Percentiles rank a stretch among this genome's conserved stretches.
Conservation (phyloP, 2,888 invertebrate species). For the Clistopyga incitator region DNA sequence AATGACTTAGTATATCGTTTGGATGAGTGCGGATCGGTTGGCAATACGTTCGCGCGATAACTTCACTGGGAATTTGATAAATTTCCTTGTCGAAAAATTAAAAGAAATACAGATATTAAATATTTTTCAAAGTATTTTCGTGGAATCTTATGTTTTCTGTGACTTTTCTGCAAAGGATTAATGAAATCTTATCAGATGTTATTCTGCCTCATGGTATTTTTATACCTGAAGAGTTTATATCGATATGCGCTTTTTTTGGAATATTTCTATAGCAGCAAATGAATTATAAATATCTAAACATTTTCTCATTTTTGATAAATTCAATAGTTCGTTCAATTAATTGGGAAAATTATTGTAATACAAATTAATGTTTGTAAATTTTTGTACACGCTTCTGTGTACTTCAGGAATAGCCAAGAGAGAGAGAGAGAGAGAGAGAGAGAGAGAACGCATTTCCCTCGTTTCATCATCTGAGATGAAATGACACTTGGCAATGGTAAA, state of each 20-base stretch:
- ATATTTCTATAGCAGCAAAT: background rate
- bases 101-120: background rate
- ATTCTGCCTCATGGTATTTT: background rate
- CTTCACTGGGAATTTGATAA: background rate
- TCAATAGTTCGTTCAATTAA: background rate
- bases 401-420: background rate
- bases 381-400: background rate
- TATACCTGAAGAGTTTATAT: background rate
- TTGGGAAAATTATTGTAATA: background rate
- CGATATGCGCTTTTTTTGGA: background rate
- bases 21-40: background rate
- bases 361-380: background rate
- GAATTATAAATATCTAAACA: background rate
- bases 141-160: background rate
- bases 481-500: background rate
- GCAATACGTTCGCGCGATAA: background rate
- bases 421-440: constrained; percentile 16
- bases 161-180: background rate
- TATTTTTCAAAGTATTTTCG: background rate
- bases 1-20: background rate
- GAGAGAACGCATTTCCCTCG: background rate
- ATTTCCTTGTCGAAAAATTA: background rate
- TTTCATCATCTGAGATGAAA: background rate
- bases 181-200: background rate
- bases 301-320: background rate